Evolutionary conservation across 2,113 vertebrate genomes (phyloP), one percentile per base, ranked within the genome.

Genomic region (Elephantulus edwardii): DNA sequence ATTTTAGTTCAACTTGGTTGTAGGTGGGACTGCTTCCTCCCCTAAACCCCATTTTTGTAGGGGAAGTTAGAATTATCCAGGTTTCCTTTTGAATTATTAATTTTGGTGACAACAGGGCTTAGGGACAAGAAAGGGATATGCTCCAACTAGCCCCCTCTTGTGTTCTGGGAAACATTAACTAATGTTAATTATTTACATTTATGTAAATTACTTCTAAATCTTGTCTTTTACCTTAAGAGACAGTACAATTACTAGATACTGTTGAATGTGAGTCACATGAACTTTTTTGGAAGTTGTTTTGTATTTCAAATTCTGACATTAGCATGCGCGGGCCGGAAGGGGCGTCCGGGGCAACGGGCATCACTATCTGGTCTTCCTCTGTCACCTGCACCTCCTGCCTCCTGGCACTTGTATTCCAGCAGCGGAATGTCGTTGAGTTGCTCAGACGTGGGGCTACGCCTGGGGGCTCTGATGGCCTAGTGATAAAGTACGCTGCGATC

Each of bases 191-290:
- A 68, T 78, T 86, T 60, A 33, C 35, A 10, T 50, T 85, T 62
- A 72, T 70, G 46, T 66, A 60, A 85, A 75, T 88, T 11, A 60
- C 24, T 81, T 90, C 50, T 78, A 26, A 72, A 76, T 79, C 71
- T 88, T 90, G 35, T 93, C 52, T 82, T 75, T 78, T 82, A 54
- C 17, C 48, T 89, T 68, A 66, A 52, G 35, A 89, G 42, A 30
- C 52, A 79, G 71, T 56, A 75, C 48, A 91, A 83, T 78, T 58
- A 20, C 86, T 46, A 79, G 42, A 77, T 1, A 28, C 30, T 19
- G 2, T 46, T 85, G 79, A 82, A 42, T 62, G 20, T 66, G 64
- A 80, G 38, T 78, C 62, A 93, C 6, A 72, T 68, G 52, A 92
- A 66, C 35, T 79, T 79, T 42, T n/a, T 88, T 78, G 19, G 56